These are phyloP conservation scores for Poliocrania exsul DNA, from an alignment of 2,797 vertebrate species.

Conservation along the genomic window DNA sequence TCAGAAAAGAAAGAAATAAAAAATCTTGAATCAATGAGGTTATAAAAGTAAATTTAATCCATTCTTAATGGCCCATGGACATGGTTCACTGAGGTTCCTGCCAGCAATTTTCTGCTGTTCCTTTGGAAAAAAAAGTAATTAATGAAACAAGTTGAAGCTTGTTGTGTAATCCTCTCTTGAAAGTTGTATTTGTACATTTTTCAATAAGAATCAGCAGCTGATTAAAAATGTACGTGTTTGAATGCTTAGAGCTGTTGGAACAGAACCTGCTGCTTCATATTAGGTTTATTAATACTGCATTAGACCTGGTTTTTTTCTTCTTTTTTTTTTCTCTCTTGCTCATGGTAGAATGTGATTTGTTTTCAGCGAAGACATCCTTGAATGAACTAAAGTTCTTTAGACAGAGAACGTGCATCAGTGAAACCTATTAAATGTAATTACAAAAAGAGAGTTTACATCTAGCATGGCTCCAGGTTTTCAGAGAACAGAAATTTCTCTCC, in stretches of 20 bases:
- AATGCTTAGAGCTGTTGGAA: constrained; percentile 43
- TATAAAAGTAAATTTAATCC: constrained; percentile 65
- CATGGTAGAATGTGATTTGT: not conserved
- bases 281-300: constrained; percentile 28
- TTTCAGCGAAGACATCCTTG: not conserved
- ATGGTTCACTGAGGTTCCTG: constrained; percentile 24
- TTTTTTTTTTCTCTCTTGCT: accelerated
- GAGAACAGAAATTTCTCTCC: not conserved
- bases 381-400: not conserved
- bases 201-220: constrained; percentile 48
- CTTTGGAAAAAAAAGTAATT: constrained; percentile 52
- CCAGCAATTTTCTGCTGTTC: constrained; percentile 42
- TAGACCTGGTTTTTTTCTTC: not conserved
- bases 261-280: constrained; percentile 31
- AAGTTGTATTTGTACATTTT: constrained; percentile 43
- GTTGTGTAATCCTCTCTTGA: constrained; percentile 62
- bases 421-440: not conserved
- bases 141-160: constrained; percentile 63
- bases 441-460: not conserved
- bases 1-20: constrained; percentile 6
- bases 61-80: constrained; percentile 27
- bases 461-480: not conserved
- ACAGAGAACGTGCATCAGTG: not conserved
- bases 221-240: constrained; percentile 41
- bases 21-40: constrained; percentile 25